Conservation (phyloP, 2,797 vertebrate species). For the Carduelis carduelis region DNA sequence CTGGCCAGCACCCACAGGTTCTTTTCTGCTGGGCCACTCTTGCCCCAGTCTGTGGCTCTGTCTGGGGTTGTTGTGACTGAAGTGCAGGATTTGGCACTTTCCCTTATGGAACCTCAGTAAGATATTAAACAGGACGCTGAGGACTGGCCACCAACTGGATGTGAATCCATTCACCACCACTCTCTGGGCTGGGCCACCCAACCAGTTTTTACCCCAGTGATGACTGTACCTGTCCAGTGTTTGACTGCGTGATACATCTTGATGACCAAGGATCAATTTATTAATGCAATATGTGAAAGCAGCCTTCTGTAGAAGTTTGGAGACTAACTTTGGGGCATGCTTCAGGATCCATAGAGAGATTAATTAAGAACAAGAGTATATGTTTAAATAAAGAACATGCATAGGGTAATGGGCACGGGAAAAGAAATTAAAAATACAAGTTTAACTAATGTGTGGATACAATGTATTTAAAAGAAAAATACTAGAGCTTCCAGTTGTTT, state of each 20-base stretch:
- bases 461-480: conserved; percentile 24
- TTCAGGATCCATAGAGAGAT: neutral
- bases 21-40: neutral
- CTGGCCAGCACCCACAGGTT: neutral
- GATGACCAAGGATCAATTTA: neutral
- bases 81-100: neutral
- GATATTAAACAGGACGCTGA: neutral
- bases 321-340: neutral
- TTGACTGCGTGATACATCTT: neutral
- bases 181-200: neutral
- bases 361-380: neutral
- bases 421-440: neutral
- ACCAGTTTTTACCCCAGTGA: neutral
- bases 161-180: neutral
- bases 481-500: conserved; percentile 5
- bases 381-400: neutral
- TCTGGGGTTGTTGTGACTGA: rapidly evolving
- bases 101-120: neutral
- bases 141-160: neutral
- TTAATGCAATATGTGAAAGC: neutral
- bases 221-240: neutral
- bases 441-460: neutral
- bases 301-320: neutral
- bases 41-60: neutral
- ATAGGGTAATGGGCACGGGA: neutral